A percentile compares a stretch with the other conserved stretches of the same genome.
Conservation (phyloP, 2,113 vertebrate genomes). For the Jaculus jaculus region DNA sequence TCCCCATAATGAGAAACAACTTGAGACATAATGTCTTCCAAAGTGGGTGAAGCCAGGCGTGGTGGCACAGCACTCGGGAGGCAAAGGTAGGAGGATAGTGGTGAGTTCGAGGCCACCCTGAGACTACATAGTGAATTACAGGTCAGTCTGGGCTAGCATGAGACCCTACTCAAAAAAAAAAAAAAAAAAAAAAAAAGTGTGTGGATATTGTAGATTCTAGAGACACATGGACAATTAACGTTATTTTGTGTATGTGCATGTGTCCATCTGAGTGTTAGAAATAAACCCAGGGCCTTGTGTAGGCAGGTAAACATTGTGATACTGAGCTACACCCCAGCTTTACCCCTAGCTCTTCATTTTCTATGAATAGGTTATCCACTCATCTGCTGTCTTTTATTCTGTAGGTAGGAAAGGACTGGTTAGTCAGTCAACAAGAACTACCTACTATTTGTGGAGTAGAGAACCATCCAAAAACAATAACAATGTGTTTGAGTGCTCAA, state of each 20-base stretch:
- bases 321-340: background rate
- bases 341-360: conserved; percentile 9
- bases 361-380: background rate
- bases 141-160: too few relatives aligned
- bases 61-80: too few relatives aligned
- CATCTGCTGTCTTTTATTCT: conserved; percentile 26
- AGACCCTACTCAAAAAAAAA: too few relatives aligned
- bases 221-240: background rate
- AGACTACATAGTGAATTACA: too few relatives aligned
- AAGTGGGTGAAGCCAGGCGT: background rate
- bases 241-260: too few relatives aligned
- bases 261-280: background rate
- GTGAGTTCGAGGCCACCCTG: too few relatives aligned
- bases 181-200: background rate
- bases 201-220: background rate
- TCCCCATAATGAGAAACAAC: background rate
- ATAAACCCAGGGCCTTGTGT: background rate
- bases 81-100: too few relatives aligned
- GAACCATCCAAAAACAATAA: background rate
- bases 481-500: background rate
- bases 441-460: background rate
- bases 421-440: conserved; percentile 30
- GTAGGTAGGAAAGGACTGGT: background rate
- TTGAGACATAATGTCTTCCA: background rate
- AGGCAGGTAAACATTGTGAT: background rate